Conservation (phyloP, 1,140 invertebrate genomes). For the Drosophila orena region DNA sequence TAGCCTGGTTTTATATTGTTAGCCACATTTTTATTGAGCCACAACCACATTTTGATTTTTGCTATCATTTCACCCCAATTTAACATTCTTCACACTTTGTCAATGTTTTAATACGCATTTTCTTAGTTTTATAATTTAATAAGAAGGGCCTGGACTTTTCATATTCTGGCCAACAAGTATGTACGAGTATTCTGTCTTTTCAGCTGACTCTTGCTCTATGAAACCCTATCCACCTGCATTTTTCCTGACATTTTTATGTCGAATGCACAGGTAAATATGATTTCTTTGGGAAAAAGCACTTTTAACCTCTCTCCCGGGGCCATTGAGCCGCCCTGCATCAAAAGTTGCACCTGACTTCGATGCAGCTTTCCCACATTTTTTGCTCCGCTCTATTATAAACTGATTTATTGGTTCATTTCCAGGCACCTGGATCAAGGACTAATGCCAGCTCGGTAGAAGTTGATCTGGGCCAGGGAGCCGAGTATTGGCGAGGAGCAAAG, state of each 20-base stretch:
- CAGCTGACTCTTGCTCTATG: neutral
- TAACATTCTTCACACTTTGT: no score
- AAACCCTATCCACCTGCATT: constrained; percentile 7
- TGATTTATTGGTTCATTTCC: constrained; percentile 82
- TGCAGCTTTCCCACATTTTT: constrained; percentile 28
- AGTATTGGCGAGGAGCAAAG: neutral
- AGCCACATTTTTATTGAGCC: no score
- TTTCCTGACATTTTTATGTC: neutral
- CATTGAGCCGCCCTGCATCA: constrained; percentile 66
- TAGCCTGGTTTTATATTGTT: no score
- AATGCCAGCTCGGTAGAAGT: constrained; percentile 36
- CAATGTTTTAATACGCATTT: no score
- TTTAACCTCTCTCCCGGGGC: constrained; percentile 53
- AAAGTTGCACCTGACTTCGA: constrained; percentile 60
- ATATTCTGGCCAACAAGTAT: constrained; percentile 3
- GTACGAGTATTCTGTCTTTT: neutral
- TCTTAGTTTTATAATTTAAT: no score
- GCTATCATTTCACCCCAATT: no score
- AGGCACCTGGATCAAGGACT: constrained; percentile 41
- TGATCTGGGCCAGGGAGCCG: neutral
- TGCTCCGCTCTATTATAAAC: constrained; percentile 75
- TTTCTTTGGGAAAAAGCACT: constrained; percentile 59
- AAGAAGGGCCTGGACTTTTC: neutral
- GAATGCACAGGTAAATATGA: constrained; percentile 57
- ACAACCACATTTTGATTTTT: no score